phyloP scores from a whole-genome alignment of 2,113 vertebrate genomes.

The Myanophis thanlyinensis region DNA sequence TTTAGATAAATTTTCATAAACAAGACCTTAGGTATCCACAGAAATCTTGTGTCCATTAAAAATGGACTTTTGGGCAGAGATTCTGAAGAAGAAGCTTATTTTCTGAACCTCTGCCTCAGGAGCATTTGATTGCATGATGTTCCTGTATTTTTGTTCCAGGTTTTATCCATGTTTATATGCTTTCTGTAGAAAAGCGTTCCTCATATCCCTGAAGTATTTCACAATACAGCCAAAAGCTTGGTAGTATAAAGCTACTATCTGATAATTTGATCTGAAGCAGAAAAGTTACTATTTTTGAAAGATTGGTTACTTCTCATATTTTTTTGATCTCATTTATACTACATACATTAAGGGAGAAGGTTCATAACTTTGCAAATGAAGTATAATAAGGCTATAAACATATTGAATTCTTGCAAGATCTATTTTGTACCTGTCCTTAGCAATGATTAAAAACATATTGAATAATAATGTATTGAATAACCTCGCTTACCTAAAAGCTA shows the following conservation, averaged over 20 bases:
- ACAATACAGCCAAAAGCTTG: not conserved
- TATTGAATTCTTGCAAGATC: not conserved
- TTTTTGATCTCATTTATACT: not conserved
- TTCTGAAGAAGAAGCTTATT: not conserved
- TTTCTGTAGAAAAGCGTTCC: not conserved
- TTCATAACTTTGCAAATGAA: not conserved
- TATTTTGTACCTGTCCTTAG: not conserved
- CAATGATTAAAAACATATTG: not conserved
- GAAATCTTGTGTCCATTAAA: not conserved
- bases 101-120: not conserved
- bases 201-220: not conserved
- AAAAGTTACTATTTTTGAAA: not conserved
- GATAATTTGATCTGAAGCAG: not conserved
- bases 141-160: not conserved
- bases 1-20: not conserved
- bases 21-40: not conserved
- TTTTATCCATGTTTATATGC: not conserved
- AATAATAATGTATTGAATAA: not conserved
- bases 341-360: not conserved
- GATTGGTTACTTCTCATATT: not conserved
- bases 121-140: not conserved
- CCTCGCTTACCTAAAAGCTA: not conserved
- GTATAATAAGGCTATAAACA: not conserved
- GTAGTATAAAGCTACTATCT: not conserved
- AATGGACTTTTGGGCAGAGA: not conserved